Evolutionary conservation across 2,888 invertebrate species (phyloP).

Genomic region (Melanargia galathea): DNA sequence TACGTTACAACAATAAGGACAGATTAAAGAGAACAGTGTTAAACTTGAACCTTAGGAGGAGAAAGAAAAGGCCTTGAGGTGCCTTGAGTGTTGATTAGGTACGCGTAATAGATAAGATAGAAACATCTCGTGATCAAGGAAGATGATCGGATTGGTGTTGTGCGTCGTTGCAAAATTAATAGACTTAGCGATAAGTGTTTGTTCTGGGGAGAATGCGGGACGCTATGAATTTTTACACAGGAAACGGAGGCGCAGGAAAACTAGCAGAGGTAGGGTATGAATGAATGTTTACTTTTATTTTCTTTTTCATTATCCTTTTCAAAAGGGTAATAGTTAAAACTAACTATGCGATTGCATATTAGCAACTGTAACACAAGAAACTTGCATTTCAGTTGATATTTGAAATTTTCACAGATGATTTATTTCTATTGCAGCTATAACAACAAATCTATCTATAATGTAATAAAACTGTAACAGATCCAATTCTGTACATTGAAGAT

Average conservation of each 20-base stretch:
- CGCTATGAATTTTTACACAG: slow-evolving; percentile 35
- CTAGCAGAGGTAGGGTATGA: slow-evolving; percentile 13
- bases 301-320: neutral
- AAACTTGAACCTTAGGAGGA: slow-evolving; percentile 52
- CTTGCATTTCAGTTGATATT: no score
- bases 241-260: slow-evolving; percentile 46
- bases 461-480: no score
- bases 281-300: neutral
- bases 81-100: slow-evolving; percentile 36
- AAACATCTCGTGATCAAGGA: slow-evolving; percentile 38
- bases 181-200: slow-evolving; percentile 53
- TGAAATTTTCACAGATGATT: no score
- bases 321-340: neutral
- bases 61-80: slow-evolving; percentile 54
- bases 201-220: slow-evolving; percentile 36
- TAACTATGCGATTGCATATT: no score
- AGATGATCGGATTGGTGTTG: slow-evolving; percentile 69
- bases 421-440: no score
- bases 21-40: slow-evolving; percentile 34
- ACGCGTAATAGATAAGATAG: slow-evolving; percentile 37
- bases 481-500: no score
- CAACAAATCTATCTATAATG: no score
- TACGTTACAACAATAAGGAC: slow-evolving; percentile 33
- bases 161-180: slow-evolving; percentile 63
- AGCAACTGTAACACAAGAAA: no score